Evolutionary conservation across 2,797 vertebrate genomes (phyloP), one percentile per base, ranked within the genome.

Genomic region (Myiotriccus ornatus): DNA sequence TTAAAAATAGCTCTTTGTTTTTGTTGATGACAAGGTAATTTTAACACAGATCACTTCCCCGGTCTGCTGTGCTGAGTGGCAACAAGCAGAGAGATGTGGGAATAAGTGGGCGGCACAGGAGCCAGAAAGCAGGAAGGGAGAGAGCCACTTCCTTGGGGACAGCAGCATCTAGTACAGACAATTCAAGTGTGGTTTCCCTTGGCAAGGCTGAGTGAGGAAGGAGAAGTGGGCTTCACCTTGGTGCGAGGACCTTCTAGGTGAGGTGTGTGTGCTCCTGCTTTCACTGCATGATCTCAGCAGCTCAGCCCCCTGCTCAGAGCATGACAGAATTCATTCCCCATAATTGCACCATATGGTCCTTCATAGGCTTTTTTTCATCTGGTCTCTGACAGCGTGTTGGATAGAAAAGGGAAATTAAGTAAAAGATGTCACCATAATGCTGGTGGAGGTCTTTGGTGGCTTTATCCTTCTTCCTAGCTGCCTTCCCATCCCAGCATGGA

Each of bases 281-380:
- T 22, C 23, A 9, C 22, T 0, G 2, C 0, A 0, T 5, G 13
- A 14, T 35, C 76, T 52, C 1, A 0, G 28, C 18, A 34, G n/a
- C 67, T 71, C 78, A 77, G 57, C 7, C 15, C 19, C 28, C 47
- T 2, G 4, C 37, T 70, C 76, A 34, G 63, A 60, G 25, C 32
- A 44, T 5, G 12, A 5, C 9, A 2, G 32, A 8, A 43, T 17
- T 27, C 0, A 0, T n/a, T 27, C 39, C 9, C 52, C 3, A 6
- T 0, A 0, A n/a, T 28, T 0, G 0, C 21, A 28, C 27, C 21
- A 4, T 41, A 32, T 47, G 39, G 47, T 76, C n/a, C 44, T 67
- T 44, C 39, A 14, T 44, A 22, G 44, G 43, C 18, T 49, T 37
- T 28, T n/a, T 44, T 46, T 21, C 25, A n/a, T 59, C 46, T 79